Evolutionary conservation across 2,797 vertebrate species (phyloP), one percentile per base, ranked within the genome.

Genomic region (Gobio occitaniae): DNA sequence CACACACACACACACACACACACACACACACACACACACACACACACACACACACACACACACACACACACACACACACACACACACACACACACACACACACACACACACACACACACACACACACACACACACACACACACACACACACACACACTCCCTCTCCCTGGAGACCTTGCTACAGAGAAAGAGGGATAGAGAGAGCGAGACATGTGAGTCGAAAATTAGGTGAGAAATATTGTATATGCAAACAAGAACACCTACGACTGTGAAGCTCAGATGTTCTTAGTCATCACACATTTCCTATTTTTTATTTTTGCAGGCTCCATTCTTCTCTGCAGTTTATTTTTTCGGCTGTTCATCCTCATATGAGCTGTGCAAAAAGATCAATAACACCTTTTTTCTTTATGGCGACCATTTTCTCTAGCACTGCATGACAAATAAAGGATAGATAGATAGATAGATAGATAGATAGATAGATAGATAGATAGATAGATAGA

Each of bases 231-330:
- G 71, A 80, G 38, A 68, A 21, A 86, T 41, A 82, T 74, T 48
- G 54, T 77, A 80, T 61, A 88, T 82, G 75, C 78, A 84, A 86
- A 88, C 79, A 71, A 61, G 76, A 87, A 83, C 83, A 71, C 61
- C 82, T 25, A 74, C 75, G 74, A 84, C 65, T 83, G 17, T 44
- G 75, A 80, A 76, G 25, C 70, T 71, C 36, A 32, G 70, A 79
- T 81, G 7, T 68, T 87, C 38, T 86, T 85, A 86, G 72, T 83
- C 70, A 86, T 85, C 50, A 69, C 13, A 78, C 71, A 80, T 82
- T 79, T 54, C 38, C 69, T 8, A 25, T 25, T 25, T 25, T 25
- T 25, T 25, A 25, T 41, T 72, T 72, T 71, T 66, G 7, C 54
- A 41, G 29, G 21, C 72, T 84, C 78, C 71, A 54, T 71, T 76